Conservation (phyloP, 2,113 vertebrate species). For the Gymnobelideus leadbeateri region DNA sequence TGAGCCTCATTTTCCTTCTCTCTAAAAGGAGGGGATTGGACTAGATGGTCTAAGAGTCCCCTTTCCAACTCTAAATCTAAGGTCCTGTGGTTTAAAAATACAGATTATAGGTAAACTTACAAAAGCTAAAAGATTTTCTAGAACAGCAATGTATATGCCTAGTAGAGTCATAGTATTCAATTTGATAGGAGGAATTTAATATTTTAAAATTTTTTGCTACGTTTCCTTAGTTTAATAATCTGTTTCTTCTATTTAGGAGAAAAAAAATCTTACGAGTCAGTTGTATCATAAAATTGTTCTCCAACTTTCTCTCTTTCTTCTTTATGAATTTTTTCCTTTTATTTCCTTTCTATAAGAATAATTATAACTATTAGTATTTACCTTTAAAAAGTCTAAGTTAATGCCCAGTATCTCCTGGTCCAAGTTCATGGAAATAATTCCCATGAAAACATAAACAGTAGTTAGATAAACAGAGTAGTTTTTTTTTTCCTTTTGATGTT, state of each 20-base stretch:
- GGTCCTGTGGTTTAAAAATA: background rate
- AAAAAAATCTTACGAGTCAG: conserved; percentile 10
- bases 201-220: background rate
- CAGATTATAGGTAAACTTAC: background rate
- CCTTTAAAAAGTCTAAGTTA: background rate
- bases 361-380: background rate
- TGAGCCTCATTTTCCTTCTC: background rate
- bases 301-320: conserved; percentile 23
- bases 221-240: conserved; percentile 27
- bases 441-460: background rate
- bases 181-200: background rate
- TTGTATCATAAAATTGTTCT: conserved; percentile 20
- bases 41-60: background rate
- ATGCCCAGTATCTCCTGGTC: background rate
- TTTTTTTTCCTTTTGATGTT: conserved; percentile 10
- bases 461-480: background rate
- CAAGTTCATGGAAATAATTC: background rate
- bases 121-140: background rate
- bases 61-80: background rate
- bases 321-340: background rate
- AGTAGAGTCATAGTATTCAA: background rate
- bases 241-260: conserved; percentile 13
- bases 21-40: background rate
- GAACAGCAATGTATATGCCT: background rate
- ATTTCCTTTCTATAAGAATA: background rate